Percentiles rank a stretch among this genome's conserved stretches.
phyloP scores from a whole-genome alignment of 2,797 vertebrate genomes.

The Hemitrygon akajei region DNA sequence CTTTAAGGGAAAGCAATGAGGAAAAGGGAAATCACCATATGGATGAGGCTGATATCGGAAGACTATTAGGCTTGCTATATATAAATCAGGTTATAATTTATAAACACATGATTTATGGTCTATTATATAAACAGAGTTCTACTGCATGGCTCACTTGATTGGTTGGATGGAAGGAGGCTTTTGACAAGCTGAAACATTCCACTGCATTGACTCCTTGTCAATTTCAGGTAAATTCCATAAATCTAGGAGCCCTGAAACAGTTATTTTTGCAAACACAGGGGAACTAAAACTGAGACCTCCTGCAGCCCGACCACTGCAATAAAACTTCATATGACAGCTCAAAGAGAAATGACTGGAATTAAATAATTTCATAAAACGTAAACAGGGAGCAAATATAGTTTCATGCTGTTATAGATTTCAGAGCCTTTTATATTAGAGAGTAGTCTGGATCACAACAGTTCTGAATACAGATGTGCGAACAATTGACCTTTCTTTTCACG shows the following conservation, averaged over 20 bases:
- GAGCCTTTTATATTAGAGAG: background rate
- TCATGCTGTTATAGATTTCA: conserved; percentile 21
- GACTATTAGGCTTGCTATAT: background rate
- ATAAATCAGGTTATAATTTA: background rate
- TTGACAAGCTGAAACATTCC: conserved; percentile 4
- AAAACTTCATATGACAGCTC: conserved; percentile 12
- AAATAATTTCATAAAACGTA: conserved; percentile 28
- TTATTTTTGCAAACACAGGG: background rate
- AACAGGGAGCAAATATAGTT: conserved; percentile 15
- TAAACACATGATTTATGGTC: background rate
- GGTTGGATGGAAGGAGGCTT: background rate
- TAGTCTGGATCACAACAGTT: background rate
- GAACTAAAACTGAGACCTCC: background rate
- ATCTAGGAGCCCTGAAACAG: background rate
- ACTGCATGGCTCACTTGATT: background rate
- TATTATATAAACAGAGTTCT: background rate
- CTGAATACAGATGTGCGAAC: background rate
- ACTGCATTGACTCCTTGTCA: background rate
- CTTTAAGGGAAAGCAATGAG: background rate
- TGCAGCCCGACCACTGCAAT: background rate
- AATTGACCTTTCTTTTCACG: background rate
- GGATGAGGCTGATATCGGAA: background rate
- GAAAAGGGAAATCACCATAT: background rate
- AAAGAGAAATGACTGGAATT: background rate
- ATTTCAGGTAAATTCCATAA: conserved; percentile 23